A percentile compares a stretch with the other conserved stretches of the same genome.
Evolutionary conservation across 2,888 invertebrate genomes (phyloP).

Genomic region (Zootermopsis nevadensis): DNA sequence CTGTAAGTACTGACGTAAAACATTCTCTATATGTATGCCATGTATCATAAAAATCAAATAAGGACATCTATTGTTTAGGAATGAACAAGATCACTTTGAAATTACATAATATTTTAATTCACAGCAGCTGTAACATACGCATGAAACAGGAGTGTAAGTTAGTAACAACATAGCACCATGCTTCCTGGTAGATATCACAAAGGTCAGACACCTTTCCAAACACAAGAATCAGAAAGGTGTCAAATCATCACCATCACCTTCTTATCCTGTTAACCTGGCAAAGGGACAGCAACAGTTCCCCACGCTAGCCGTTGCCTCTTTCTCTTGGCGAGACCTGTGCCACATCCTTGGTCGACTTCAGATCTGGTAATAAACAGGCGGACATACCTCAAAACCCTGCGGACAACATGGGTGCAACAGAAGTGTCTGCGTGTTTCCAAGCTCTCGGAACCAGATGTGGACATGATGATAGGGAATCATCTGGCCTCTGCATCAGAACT

Average conservation of each 20-base stretch:
- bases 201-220: slow-evolving; percentile 30
- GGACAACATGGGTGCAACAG: slow-evolving; percentile 22
- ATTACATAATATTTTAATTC: background rate
- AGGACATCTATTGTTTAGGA: background rate
- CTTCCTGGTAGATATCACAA: slow-evolving; percentile 35
- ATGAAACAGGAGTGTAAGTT: slow-evolving; percentile 12
- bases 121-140: background rate
- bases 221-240: background rate
- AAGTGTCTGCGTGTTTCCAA: background rate
- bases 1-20: background rate
- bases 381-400: slow-evolving; percentile 9
- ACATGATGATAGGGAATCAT: slow-evolving; percentile 48
- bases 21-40: background rate
- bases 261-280: slow-evolving; percentile 12
- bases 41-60: background rate
- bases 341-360: slow-evolving; percentile 21
- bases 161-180: slow-evolving; percentile 23
- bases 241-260: background rate
- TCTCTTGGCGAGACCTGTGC: background rate
- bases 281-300: slow-evolving; percentile 32
- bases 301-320: slow-evolving; percentile 8
- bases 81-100: slow-evolving; percentile 15
- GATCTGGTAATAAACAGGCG: background rate
- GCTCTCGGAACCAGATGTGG: background rate
- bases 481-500: slow-evolving; percentile 50